Evolutionary conservation across 2,113 vertebrate genomes (phyloP), one percentile per base, ranked within the genome.

Genomic region (Sinocyclocheilus grahami): DNA sequence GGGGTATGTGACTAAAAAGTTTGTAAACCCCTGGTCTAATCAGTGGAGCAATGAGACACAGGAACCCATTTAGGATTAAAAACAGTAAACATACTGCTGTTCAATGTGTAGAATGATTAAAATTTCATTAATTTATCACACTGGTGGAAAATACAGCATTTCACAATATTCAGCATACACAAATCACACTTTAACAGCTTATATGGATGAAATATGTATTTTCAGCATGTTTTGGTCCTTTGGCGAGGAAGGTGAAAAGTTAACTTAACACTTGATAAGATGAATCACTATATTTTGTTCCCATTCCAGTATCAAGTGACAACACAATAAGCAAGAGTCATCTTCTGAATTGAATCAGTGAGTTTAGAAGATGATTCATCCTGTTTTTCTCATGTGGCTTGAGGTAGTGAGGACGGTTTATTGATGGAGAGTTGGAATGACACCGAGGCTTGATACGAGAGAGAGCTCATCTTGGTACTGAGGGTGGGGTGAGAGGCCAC

Each of bases 391-490:
- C 63, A 71, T 8, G 5, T 51, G 63, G 80, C 55, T 69, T 46
- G 51, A 48, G 83, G 42, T 69, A 87, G 55, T 4, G 83, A 79
- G 79, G 79, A 72, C 0, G 48, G 39, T 82, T 78, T 87, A 71
- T 37, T n/a, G 16, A 77, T n/a, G 9, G 86, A 78, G 74, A 89
- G 79, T 24, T 72, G 79, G 2, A 83, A 60, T 10, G 78, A 74
- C 51, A 86, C 83, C 0, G 88, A 83, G 51, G 74, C 8, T 24
- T 84, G 86, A 71, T 87, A 87, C 7, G 88, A 89, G 30, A 89
- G 75, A 20, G 83, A 80, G 79, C 88, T 89, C 88, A 89, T 89
- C 65, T 89, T 89, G 74, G 79, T 85, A 24, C 83, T 87, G 78
- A 89, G 88, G 75, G 42, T 75, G 51, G 82, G 63, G 42, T 87